phyloP scores from a whole-genome alignment of 2,888 invertebrate species.

The Agapostemon virescens region DNA sequence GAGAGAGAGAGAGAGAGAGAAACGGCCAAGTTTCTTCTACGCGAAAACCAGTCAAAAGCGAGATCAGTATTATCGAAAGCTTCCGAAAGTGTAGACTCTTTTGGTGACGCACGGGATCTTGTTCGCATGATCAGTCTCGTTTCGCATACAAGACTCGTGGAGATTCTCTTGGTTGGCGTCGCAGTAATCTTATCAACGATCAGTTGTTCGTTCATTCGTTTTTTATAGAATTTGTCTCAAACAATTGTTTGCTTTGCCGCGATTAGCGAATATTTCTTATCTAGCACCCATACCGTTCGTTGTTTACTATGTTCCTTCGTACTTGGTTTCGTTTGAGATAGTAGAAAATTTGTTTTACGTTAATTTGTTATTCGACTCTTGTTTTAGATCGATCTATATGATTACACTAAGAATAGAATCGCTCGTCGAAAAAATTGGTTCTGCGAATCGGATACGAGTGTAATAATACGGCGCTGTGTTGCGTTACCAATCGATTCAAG shows the following conservation, averaged over 20 bases:
- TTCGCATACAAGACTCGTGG: conserved; percentile 2
- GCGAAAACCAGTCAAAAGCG: conserved; percentile 8
- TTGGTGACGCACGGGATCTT: not conserved
- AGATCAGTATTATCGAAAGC: conserved; percentile 24
- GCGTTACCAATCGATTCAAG: too few relatives aligned
- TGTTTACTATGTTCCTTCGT: not conserved
- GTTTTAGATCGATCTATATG: not conserved
- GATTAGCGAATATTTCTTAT: conserved; percentile 5
- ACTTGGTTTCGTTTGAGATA: conserved; percentile 23
- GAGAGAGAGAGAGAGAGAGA: not conserved
- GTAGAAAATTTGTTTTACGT: not conserved
- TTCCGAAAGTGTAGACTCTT: conserved; percentile 3
- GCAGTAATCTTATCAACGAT: not conserved
- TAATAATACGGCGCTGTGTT: too few relatives aligned
- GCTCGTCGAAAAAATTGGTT: not conserved
- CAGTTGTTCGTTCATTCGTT: conserved; percentile 3
- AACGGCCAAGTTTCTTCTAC: not conserved
- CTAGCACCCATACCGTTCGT: conserved; percentile 10
- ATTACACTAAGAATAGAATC: not conserved
- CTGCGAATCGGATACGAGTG: not conserved
- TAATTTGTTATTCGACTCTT: conserved; percentile 4
- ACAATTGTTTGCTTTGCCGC: not conserved
- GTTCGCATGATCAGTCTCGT: not conserved
- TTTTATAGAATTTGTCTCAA: not conserved
- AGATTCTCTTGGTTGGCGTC: not conserved